Evolutionary conservation across 2,113 vertebrate genomes (phyloP).

Genomic region (Pollimyrus isidori): DNA sequence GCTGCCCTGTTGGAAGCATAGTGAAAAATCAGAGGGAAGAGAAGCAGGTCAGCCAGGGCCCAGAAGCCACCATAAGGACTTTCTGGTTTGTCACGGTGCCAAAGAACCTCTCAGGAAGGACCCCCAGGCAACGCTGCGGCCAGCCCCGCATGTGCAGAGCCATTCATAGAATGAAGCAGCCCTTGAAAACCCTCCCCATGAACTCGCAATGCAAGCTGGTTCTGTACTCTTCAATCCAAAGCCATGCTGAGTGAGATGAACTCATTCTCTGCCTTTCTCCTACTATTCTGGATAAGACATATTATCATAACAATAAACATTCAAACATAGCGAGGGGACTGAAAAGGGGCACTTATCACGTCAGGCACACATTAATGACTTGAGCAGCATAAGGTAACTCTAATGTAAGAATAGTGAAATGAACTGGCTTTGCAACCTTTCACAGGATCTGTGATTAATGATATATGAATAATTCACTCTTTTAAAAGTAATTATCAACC

Average conservation of each 20-base stretch:
- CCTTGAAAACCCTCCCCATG: background rate
- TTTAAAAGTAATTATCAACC: slow-evolving; percentile 24
- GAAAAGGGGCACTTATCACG: background rate
- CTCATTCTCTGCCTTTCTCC: background rate
- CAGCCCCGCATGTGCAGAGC: background rate
- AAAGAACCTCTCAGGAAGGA: background rate
- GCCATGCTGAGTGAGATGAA: background rate
- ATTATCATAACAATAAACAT: slow-evolving; percentile 10
- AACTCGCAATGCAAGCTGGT: background rate
- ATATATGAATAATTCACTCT: slow-evolving; percentile 22
- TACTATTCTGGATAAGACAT: background rate
- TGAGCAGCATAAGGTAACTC: background rate
- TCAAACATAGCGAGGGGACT: background rate
- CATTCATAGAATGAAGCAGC: background rate
- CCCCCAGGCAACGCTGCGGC: background rate
- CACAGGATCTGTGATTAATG: slow-evolving; percentile 25
- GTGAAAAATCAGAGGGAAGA: background rate
- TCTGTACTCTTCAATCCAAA: background rate
- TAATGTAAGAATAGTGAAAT: slow-evolving; percentile 3
- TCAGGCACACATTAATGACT: slow-evolving; percentile 6
- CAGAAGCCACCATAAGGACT: background rate
- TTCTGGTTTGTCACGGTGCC: background rate
- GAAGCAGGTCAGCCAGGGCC: background rate
- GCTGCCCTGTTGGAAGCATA: background rate
- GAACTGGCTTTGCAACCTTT: slow-evolving; percentile 23